Conservation (phyloP, 2,888 invertebrate genomes). For the Anarsia innoxiella region DNA sequence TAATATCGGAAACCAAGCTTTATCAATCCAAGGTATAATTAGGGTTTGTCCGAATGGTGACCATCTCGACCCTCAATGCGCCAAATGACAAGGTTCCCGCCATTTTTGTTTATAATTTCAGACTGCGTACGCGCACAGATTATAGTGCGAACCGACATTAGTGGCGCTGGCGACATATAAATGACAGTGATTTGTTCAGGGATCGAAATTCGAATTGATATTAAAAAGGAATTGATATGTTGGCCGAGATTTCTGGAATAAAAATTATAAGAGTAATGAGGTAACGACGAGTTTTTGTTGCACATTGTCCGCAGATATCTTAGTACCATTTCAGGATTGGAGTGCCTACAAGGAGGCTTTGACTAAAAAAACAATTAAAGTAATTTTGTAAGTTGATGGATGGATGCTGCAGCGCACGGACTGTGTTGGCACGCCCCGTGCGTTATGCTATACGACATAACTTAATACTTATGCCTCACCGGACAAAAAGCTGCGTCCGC, state of each 20-base stretch:
- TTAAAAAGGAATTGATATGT: conserved; percentile 18
- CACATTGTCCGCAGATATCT: no score
- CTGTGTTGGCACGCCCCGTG: conserved; percentile 13
- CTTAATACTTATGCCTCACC: conserved; percentile 31
- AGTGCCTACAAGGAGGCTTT: no score
- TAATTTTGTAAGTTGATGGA: no score
- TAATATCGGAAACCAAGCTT: conserved; percentile 42
- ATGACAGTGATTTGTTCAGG: conserved; percentile 38
- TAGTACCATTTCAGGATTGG: no score
- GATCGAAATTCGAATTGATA: conserved; percentile 35
- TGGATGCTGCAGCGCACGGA: no score
- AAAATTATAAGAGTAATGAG: neutral
- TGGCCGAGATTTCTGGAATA: neutral
- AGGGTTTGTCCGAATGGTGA: conserved; percentile 39
- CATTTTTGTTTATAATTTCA: conserved; percentile 54
- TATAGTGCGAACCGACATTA: conserved; percentile 55
- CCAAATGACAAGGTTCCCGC: conserved; percentile 65
- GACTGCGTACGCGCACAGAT: conserved; percentile 55
- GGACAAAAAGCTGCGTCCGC: conserved; percentile 32
- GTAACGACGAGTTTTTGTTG: neutral
- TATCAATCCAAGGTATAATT: conserved; percentile 42
- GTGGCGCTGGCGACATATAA: conserved; percentile 46
- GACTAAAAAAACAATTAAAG: no score
- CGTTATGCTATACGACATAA: conserved; percentile 39
- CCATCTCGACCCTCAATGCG: conserved; percentile 35